Evolutionary conservation across 2,113 vertebrate genomes (phyloP).

Genomic region (Scopus umbretta): DNA sequence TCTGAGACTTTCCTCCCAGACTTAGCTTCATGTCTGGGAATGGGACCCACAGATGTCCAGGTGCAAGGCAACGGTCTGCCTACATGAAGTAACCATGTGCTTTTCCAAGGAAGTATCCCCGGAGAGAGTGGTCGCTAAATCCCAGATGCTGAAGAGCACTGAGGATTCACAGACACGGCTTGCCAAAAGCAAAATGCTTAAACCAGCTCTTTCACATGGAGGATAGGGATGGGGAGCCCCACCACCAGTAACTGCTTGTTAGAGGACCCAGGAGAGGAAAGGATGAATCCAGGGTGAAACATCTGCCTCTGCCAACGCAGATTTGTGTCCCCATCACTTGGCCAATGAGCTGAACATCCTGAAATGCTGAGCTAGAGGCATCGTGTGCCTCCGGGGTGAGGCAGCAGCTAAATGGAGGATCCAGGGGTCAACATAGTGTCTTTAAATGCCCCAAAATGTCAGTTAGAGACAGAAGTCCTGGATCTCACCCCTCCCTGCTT

Average conservation of each 20-base stretch:
- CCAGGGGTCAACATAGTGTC: background rate
- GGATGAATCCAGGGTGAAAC: background rate
- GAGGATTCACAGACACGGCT: background rate
- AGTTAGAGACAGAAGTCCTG: background rate
- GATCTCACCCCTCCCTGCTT: background rate
- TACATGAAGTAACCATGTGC: background rate
- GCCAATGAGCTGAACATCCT: background rate
- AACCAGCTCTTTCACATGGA: background rate
- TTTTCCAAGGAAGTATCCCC: background rate
- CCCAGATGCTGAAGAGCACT: background rate
- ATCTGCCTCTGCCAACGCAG: background rate
- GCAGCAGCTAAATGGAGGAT: background rate
- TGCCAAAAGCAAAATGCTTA: background rate
- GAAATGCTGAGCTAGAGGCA: background rate
- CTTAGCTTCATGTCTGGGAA: background rate
- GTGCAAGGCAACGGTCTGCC: background rate
- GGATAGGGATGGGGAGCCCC: background rate
- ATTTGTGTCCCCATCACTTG: background rate
- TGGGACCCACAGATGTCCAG: background rate
- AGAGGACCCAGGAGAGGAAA: background rate
- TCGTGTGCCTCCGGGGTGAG: background rate
- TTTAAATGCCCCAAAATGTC: background rate
- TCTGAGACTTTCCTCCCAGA: background rate
- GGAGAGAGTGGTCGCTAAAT: background rate
- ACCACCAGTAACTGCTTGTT: background rate